A percentile compares a stretch with the other conserved stretches of the same genome.
phyloP scores from a whole-genome alignment of 2,888 invertebrate genomes.

The Eilema sororculum region DNA sequence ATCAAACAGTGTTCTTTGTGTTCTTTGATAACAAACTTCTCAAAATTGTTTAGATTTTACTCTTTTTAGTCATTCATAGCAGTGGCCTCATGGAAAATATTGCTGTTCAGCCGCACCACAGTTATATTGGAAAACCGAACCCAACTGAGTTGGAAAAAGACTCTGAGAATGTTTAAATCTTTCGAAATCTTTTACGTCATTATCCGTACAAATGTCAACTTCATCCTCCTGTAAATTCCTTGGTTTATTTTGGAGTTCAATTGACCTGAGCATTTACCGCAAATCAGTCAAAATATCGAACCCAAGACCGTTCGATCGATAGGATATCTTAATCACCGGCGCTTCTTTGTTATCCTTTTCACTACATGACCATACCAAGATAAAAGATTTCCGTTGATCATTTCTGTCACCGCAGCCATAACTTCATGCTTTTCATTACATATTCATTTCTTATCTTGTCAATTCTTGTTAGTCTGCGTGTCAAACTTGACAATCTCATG shows the following conservation, averaged over 20 bases:
- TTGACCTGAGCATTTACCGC: background rate
- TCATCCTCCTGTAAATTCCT: background rate
- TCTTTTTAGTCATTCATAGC: background rate
- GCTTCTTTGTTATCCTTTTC: background rate
- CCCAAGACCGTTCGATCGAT: too few relatives aligned
- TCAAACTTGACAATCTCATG: background rate
- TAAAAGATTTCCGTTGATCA: background rate
- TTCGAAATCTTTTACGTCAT: too few relatives aligned
- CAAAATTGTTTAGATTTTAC: too few relatives aligned
- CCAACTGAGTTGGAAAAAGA: too few relatives aligned
- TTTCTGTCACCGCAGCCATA: background rate
- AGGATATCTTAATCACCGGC: background rate
- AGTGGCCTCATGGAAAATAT: too few relatives aligned
- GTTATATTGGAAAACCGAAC: too few relatives aligned
- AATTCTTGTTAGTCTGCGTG: background rate
- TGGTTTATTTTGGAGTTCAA: background rate
- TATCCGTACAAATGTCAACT: too few relatives aligned
- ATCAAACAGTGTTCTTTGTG: background rate
- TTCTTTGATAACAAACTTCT: background rate
- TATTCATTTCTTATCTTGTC: slow-evolving; percentile 4
- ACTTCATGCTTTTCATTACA: background rate
- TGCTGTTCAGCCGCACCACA: too few relatives aligned
- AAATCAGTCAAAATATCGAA: background rate
- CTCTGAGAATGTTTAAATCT: too few relatives aligned
- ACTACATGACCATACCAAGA: background rate